Base-by-base conservation (phyloP, 2,797 vertebrate species). In the Tolypeutes matacus region DNA sequence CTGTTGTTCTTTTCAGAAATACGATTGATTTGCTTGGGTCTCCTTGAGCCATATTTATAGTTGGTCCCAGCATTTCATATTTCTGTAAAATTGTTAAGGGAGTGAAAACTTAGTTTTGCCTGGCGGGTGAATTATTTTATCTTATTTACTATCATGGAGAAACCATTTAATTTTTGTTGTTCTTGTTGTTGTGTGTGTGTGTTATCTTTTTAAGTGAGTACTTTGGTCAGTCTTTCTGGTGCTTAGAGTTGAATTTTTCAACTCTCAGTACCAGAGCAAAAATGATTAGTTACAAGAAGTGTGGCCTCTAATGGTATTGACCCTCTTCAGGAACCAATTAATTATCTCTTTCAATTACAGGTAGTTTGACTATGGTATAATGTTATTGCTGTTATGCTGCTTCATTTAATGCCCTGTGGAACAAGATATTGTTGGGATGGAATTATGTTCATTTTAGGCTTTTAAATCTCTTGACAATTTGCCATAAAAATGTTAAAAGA, bases 181-280 rank as follows among this genome's bases (percentile, higher is more conserved):
- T 77, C n/a, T n/a, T n/a, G n/a, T n/a, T n/a, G n/a, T 51, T 78
- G 36, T 77, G n/a, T 69, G 20, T 70, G 36, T 67, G 23, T 86
- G 8, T 51, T 83, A 36, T 60, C 13, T 77, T 82, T 83, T 87
- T 85, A 76, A 90, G 23, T 76, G 34, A 90, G 12, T 94, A 39
- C 31, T 95, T 96, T 78, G 92, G 89, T 98, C 91, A 93, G 31
- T 95, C 83, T 51, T 91, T 92, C 90, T 92, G 93, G 92, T 97
- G 70, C 80, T 95, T 94, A 69, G 93, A 97, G 94, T 96, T 96
- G 95, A 91, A 96, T 96, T 97, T 98, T 96, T 94, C 96, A 97
- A 93, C 72, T 96, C 95, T 96, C 64, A 94, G 53, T 94, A 96
- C 94, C 97, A 96, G 94, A 96, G 97, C 78, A 75, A 73, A 94